phyloP scores from a whole-genome alignment of 2,797 vertebrate species.

The Phoeniculus purpureus region DNA sequence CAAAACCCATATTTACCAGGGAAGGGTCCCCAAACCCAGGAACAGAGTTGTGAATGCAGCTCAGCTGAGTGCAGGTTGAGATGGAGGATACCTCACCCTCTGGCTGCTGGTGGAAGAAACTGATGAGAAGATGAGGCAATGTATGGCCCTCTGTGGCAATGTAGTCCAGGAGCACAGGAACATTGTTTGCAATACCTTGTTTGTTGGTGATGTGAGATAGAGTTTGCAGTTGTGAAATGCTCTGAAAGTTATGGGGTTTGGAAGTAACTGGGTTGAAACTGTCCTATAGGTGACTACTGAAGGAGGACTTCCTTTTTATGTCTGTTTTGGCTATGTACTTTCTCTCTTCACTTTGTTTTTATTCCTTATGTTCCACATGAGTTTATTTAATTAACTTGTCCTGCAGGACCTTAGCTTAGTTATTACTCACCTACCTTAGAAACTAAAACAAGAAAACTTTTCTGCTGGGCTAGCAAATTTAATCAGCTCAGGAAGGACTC shows the following conservation, averaged over 20 bases:
- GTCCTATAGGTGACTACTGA: neutral
- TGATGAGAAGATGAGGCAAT: neutral
- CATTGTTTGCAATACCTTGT: neutral
- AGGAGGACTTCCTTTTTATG: neutral
- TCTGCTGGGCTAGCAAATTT: neutral
- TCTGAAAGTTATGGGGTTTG: accelerated
- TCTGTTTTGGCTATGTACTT: neutral
- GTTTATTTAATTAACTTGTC: neutral
- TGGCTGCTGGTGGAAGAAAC: neutral
- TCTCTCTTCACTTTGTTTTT: neutral
- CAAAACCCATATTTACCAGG: neutral
- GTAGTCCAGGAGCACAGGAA: neutral
- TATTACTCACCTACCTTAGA: neutral
- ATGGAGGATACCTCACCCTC: neutral
- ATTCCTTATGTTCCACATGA: accelerated
- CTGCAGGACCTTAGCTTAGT: neutral
- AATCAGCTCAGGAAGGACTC: neutral
- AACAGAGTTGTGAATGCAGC: neutral
- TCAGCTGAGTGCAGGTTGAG: neutral
- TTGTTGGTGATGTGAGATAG: neutral
- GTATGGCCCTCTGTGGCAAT: neutral
- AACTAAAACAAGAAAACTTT: neutral
- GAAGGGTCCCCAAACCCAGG: neutral
- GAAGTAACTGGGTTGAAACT: neutral
- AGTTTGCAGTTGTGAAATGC: neutral